Percentiles rank a stretch among this genome's conserved stretches.
These are phyloP conservation scores for Poecilobothrus nobilitatus DNA, from an alignment of 2,888 invertebrate species.

Conservation along the genomic window DNA sequence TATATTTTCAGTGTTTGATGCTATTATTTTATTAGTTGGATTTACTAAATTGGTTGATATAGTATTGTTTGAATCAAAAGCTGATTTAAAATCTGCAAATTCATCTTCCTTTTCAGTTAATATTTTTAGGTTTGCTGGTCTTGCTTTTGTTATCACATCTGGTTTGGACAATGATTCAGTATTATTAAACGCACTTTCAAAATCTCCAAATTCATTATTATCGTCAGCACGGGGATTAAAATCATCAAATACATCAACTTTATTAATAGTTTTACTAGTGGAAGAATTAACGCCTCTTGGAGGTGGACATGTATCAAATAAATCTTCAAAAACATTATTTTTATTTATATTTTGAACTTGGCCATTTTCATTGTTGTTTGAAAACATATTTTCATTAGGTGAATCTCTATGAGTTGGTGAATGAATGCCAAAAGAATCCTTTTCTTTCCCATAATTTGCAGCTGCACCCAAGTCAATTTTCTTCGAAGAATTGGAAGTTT, in stretches of 20 bases:
- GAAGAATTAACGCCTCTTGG: slow-evolving; percentile 31
- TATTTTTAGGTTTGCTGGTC: slow-evolving; percentile 27
- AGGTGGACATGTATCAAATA: slow-evolving; percentile 49
- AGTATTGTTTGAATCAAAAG: slow-evolving; percentile 45
- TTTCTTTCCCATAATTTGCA: slow-evolving; percentile 55
- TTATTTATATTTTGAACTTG: slow-evolving; percentile 35
- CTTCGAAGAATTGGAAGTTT: slow-evolving; percentile 43
- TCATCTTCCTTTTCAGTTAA: slow-evolving; percentile 47
- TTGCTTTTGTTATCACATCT: slow-evolving; percentile 11
- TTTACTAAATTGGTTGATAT: slow-evolving; percentile 16
- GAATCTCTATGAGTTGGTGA: slow-evolving; percentile 43
- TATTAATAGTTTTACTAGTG: slow-evolving; percentile 45
- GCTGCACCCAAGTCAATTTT: slow-evolving; percentile 60
- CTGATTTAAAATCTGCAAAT: slow-evolving; percentile 74
- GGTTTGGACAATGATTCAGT: slow-evolving; percentile 20
- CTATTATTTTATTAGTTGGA: slow-evolving; percentile 24
- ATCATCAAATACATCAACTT: slow-evolving; percentile 45
- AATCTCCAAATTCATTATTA: slow-evolving; percentile 66
- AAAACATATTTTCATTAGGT: slow-evolving; percentile 33
- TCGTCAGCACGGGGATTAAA: slow-evolving; percentile 45
- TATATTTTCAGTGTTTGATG: slow-evolving; percentile 25
- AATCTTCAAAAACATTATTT: slow-evolving; percentile 47
- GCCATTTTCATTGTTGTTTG: slow-evolving; percentile 27
- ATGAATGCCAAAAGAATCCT: slow-evolving; percentile 39
- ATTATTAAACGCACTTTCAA: slow-evolving; percentile 58